Evolutionary conservation across 2,888 invertebrate genomes (phyloP), one percentile per base, ranked within the genome.

Genomic region (Zaprionus lineosus): DNA sequence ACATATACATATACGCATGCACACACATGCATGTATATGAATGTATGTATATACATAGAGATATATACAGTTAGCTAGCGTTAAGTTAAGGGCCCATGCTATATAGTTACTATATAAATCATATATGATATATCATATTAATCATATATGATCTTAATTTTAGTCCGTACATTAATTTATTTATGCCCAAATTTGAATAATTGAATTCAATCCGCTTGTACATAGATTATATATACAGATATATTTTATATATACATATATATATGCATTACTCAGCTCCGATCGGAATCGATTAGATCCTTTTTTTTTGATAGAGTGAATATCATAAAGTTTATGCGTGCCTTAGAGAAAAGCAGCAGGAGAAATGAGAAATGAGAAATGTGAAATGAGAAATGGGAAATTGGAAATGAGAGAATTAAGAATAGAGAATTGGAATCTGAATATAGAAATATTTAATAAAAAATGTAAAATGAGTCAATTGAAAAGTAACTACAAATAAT

Each of bases 21-120:
- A 56, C n/a, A 48, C 40, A 47, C 34, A 50, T 36, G 36, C 21
- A 31, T 41, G 50, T 33, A 33, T 33, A 41, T 7, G 29, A 50
- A 41, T 51, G 19, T 41, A 57, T 39, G 40, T 47, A 31, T 41
- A 50, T 14, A 50, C 15, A 53, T 12, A 43, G 47, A 36, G 43
- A 33, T 34, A 39, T 34, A 40, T 43, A 46, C n/a, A 37, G 39
- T 21, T 34, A n/a, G n/a, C n/a, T 19, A 41, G n/a, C 16, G 26
- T 9, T 68, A 62, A 31, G 53, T 51, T 66, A 44, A 66, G 50
- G 67, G 48, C 56, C 66, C 67, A 53, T 48, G 67, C 67, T 57
- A 67, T 53, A 67, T 53, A 67, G 67, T 57, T 67, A 67, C 67
- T 61, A 58, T 58, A 58, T 44, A n/a, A n/a, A 48, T 31, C 31